Base-by-base conservation (phyloP, 1,140 invertebrate genomes). In the Drosophila obscura region DNA sequence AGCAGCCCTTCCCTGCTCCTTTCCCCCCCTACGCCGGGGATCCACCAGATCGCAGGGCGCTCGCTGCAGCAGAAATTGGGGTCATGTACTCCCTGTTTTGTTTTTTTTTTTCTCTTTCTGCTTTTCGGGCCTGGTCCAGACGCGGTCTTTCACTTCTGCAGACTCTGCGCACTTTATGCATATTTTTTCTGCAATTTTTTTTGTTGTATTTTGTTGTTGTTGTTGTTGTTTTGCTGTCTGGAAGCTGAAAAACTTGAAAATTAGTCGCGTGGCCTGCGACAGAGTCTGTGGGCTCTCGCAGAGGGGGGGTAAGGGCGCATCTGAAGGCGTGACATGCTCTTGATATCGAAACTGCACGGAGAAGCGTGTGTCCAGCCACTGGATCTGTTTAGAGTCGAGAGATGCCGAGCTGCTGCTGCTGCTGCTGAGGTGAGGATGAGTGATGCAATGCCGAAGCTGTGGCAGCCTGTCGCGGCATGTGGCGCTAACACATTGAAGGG, bases 41-140 rank as follows among this genome's bases (percentile, higher is more conserved):
- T 15, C 2, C 22, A 7, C n/a, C 35, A 9, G n/a, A 35, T 52
- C 44, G 56, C 62, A 63, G 69, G 80, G 61, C 80, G 77, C 52
- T 77, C 72, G 22, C 22, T 68, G 66, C 52, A 68, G 50, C 73
- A 82, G 76, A 83, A 89, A 91, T 91, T 91, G 89, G 84, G 89
- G 89, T 91, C 89, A 91, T 91, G 89, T 90, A 89, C 89, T 89
- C 77, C 35, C 35, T 39, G 35, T 39, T 39, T 39, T 35, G 19
- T 19, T 35, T 9, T 39, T 39, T 11, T 39, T 4, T 11, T 4
- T 39, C 35, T 13, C n/a, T n/a, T n/a, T n/a, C 35, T 11, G 35
- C 35, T 39, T 13, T 39, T 35, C 1, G 35, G 44, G 41, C 57
- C 61, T 56, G 41, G 44, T 22, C 45, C 50, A 64, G 50, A 59